Percentiles rank a stretch among this genome's conserved stretches.
These are phyloP conservation scores for Cordylochernes scorpioides DNA, from an alignment of 2,888 invertebrate genomes.

Conservation along the genomic window DNA sequence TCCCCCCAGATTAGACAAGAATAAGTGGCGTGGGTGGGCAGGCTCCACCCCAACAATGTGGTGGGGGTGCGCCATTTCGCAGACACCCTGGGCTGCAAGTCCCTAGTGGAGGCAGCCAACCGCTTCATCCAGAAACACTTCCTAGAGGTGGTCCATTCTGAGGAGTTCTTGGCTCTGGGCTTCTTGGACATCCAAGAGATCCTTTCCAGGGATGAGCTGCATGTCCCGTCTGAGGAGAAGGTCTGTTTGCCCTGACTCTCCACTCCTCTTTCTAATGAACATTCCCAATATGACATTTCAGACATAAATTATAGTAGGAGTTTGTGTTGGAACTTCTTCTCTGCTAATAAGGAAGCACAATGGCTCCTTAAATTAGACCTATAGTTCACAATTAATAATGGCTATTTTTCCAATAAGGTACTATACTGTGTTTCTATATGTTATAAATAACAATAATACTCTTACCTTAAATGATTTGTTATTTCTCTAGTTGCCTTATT, in stretches of 20 bases:
- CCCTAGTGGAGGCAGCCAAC: slow-evolving; percentile 42
- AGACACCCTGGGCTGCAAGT: slow-evolving; percentile 41
- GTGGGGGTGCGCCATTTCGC: slow-evolving; percentile 51
- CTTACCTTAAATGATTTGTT: too few relatives aligned
- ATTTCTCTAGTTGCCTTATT: too few relatives aligned
- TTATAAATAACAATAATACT: too few relatives aligned
- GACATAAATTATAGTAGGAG: too few relatives aligned
- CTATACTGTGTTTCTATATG: too few relatives aligned
- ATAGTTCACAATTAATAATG: too few relatives aligned
- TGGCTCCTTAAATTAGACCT: too few relatives aligned
- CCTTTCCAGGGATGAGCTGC: slow-evolving; percentile 43
- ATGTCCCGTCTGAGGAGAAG: slow-evolving; percentile 46
- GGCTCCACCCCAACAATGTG: slow-evolving; percentile 50
- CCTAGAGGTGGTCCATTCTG: slow-evolving; percentile 40
- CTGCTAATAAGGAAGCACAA: too few relatives aligned
- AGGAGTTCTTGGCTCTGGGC: slow-evolving; percentile 40
- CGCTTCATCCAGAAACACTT: slow-evolving; percentile 54
- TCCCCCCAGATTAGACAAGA: not conserved
- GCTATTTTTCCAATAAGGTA: too few relatives aligned
- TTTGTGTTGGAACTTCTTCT: too few relatives aligned
- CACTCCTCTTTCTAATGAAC: too few relatives aligned
- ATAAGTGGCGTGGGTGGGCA: slow-evolving; percentile 18
- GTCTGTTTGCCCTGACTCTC: slow-evolving; percentile 19
- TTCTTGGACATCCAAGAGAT: slow-evolving; percentile 37
- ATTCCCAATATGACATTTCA: too few relatives aligned